phyloP scores from a whole-genome alignment of 1,140 invertebrate species.

The Pararge aegeria region DNA sequence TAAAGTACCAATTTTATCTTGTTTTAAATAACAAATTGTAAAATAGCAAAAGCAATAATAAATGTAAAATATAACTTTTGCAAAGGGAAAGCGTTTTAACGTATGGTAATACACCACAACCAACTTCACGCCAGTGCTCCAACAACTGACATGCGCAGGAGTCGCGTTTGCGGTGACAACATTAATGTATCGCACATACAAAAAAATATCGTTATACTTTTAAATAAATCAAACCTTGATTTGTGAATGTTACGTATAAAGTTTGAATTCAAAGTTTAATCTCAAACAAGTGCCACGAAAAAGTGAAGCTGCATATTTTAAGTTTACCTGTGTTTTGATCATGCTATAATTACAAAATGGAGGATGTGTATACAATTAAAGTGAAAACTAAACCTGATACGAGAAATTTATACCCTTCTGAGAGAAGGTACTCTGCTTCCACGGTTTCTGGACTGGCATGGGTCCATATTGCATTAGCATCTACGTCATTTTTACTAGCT shows the following conservation, averaged over 20 bases:
- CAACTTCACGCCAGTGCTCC: slow-evolving; percentile 17
- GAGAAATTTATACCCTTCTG: slow-evolving; percentile 82
- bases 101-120: slow-evolving; percentile 2
- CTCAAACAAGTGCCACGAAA: not conserved
- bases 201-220: slow-evolving; percentile 30
- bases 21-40: no score
- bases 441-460: slow-evolving; percentile 83
- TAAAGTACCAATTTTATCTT: no score
- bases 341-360: slow-evolving; percentile 74
- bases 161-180: slow-evolving; percentile 17
- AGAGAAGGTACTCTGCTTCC: slow-evolving; percentile 84
- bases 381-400: slow-evolving; percentile 82
- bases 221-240: slow-evolving; percentile 24
- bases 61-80: no score
- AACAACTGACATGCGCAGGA: slow-evolving; percentile 13
- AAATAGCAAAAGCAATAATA: no score
- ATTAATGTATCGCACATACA: slow-evolving; percentile 8
- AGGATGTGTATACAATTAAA: slow-evolving; percentile 84
- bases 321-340: slow-evolving; percentile 15
- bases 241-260: slow-evolving; percentile 17
- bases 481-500: slow-evolving; percentile 78
- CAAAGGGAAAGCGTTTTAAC: no score
- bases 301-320: not conserved
- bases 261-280: slow-evolving; percentile 5
- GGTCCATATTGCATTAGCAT: slow-evolving; percentile 80